Evolutionary conservation across 2,888 invertebrate genomes (phyloP), one percentile per base, ranked within the genome.

Genomic region (Embidobia sp.): DNA sequence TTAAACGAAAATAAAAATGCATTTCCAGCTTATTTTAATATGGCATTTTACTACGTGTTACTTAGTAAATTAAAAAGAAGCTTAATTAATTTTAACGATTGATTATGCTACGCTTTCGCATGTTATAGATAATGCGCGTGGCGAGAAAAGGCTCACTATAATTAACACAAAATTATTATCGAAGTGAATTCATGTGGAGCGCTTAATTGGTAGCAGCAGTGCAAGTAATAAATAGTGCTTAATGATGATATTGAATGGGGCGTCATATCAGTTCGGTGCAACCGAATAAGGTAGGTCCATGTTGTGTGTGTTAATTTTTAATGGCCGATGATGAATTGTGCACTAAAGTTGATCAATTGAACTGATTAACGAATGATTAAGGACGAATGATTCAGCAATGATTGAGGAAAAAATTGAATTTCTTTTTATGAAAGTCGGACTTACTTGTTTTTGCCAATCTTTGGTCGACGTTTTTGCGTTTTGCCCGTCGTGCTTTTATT

Each of bases 401-500:
- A n/a, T n/a, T n/a, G n/a, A n/a, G n/a, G n/a, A n/a, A n/a, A n/a
- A n/a, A n/a, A n/a, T n/a, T n/a, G n/a, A n/a, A n/a, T n/a, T n/a
- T n/a, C n/a, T n/a, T n/a, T n/a, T n/a, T n/a, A n/a, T n/a, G n/a
- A n/a, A n/a, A n/a, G n/a, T n/a, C n/a, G 22, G 22, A 33, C 78
- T 63, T 84, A 90, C 90, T 90, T 88, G 83, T 90, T 90, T 77
- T 81, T 87, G 18, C 85, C 86, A n/a, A 88, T 87, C 79, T 86
- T 88, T 15, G 85, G 79, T 15, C 88, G 84, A 16, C 84, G 84
- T 67, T 85, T 88, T 59, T 82, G 80, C 72, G 67, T 79, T 80
- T 80, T 80, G 33, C 15, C 37, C 13, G 46, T 67, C 27, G 61
- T 53, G n/a, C 49, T 69, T 73, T 78, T 80, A 55, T 61, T 73